Evolutionary conservation across 2,113 vertebrate genomes (phyloP).

Genomic region (Paramisgurnus dabryanus): DNA sequence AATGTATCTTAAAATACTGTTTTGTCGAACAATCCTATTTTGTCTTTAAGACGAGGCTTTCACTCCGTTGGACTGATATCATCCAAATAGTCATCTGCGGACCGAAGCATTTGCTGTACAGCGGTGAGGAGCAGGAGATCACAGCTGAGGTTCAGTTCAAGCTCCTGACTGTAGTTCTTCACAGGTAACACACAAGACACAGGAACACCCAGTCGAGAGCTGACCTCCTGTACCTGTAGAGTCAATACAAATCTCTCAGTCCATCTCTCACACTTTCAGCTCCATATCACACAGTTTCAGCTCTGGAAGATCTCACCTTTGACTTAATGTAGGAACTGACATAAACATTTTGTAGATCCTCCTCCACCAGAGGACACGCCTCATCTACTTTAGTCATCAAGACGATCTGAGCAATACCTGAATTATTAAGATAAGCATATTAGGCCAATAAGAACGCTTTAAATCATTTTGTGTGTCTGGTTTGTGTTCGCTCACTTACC

Average conservation of each 20-base stretch:
- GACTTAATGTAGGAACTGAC: conserved; percentile 59
- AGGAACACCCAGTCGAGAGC: conserved; percentile 62
- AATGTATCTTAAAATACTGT: no score
- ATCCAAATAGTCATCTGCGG: conserved; percentile 65
- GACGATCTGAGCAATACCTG: conserved; percentile 67
- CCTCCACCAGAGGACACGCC: conserved; percentile 59
- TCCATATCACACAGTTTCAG: neutral
- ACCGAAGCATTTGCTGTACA: conserved; percentile 63
- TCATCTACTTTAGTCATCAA: conserved; percentile 70
- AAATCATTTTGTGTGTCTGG: no score
- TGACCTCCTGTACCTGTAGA: conserved; percentile 63
- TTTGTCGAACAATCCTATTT: no score
- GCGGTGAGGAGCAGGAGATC: conserved; percentile 65
- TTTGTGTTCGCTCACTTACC: conserved; percentile 49
- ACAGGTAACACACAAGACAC: conserved; percentile 64
- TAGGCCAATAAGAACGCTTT: neutral
- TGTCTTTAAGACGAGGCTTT: no score
- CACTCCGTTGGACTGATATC: conserved; percentile 46
- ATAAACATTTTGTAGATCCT: conserved; percentile 62
- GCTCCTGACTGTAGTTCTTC: conserved; percentile 68
- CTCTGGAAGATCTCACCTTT: conserved; percentile 50
- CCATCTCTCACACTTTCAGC: neutral
- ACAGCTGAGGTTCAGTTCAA: conserved; percentile 55
- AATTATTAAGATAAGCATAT: neutral
- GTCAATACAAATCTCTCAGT: neutral